Base-by-base conservation (phyloP, 2,888 invertebrate species). In the Didymodactylos carnosus region DNA sequence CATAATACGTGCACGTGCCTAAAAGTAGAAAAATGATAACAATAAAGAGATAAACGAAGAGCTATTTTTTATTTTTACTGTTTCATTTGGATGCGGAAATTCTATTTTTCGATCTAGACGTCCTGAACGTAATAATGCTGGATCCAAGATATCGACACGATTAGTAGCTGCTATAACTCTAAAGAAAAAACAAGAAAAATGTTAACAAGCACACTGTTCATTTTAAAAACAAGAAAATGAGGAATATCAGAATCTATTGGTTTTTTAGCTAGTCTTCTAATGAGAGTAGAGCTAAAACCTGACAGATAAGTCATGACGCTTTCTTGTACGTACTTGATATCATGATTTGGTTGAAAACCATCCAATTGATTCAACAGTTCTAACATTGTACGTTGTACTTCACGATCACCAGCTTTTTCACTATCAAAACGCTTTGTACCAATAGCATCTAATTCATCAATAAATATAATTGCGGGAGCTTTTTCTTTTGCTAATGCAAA, bases 331-430 rank as follows among this genome's bases (percentile, higher is more conserved):
- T 62, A 62, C 88, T 97, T 98, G 79, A 97, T 98, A 84, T 98
- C 93, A 72, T 93, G 89, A 46, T 92, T 94, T 3, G 97, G 95
- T 82, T 94, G 94, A 83, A 98, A 98, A 0, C 98, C 98, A 84
- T 99, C 98, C 76, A 98, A 86, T 82, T 98, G 98, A 84, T 98
- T 98, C 0, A 99, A 86, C 23, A 99, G 86, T 81, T 98, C 98
- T 84, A 99, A 88, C 98, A 99, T 99, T 70, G 98, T 98, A 79
- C 98, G 87, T 84, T 99, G 98, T 7, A 99, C 98, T 84, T 98
- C 98, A 78, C 98, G 88, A 85, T 99, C 98, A 75, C 98, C 98
- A 75, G 98, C 97, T 82, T 97, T 97, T 84, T 98, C 98, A 0
- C 95, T 95, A 85, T 99, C 98, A 80, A 86, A 86, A 76, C 85